Evolutionary conservation across 2,797 vertebrate species (phyloP).

Genomic region (Vireo griseus): DNA sequence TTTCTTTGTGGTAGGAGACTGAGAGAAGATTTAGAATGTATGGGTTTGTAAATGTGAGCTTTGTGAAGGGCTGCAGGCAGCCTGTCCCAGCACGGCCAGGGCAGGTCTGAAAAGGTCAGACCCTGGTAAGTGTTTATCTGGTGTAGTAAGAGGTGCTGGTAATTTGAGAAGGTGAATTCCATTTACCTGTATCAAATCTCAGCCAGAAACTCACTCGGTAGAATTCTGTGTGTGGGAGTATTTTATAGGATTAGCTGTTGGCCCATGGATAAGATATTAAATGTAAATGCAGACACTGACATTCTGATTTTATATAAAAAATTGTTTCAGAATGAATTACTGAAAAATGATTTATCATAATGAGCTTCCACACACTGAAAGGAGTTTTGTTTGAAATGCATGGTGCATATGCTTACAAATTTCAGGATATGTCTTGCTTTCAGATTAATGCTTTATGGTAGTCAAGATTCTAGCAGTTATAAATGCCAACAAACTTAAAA

Average conservation of each 20-base stretch:
- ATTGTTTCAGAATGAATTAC: neutral
- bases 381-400: neutral
- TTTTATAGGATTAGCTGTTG: neutral
- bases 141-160: neutral
- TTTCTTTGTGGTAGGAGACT: neutral
- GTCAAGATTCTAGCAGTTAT: neutral
- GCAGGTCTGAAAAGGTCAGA: neutral
- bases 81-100: neutral
- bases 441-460: neutral
- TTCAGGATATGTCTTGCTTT: neutral
- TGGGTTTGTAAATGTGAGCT: neutral
- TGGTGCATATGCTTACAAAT: neutral
- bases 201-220: neutral
- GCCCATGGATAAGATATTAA: neutral
- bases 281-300: neutral
- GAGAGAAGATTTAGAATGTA: neutral
- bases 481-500: neutral
- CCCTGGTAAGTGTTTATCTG: neutral
- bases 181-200: neutral
- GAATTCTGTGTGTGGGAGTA: neutral
- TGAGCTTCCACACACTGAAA: neutral
- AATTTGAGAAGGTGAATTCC: neutral
- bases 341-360: neutral
- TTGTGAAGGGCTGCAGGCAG: neutral
- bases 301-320: neutral